Evolutionary conservation across 2,113 vertebrate genomes (phyloP).

Genomic region (Festucalex cinctus): DNA sequence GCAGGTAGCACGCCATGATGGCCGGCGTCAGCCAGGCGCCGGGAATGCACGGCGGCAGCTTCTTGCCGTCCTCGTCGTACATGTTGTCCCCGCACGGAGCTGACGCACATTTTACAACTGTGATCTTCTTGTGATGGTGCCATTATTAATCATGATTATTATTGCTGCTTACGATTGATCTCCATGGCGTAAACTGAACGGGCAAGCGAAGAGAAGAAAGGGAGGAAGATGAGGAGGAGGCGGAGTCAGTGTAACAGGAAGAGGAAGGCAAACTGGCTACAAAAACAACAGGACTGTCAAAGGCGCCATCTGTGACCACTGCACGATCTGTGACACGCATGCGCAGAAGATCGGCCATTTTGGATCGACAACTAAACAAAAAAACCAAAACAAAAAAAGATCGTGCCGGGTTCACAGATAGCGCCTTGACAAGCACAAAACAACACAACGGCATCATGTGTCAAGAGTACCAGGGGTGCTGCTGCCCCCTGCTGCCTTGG

Average conservation of each 20-base stretch:
- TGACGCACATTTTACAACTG: constrained; percentile 38
- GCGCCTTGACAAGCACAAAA: too few species aligned
- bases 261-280: not conserved
- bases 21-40: constrained; percentile 96
- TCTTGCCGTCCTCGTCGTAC: constrained; percentile 96
- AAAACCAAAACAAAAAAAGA: too few species aligned
- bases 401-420: too few species aligned
- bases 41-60: constrained; percentile 92
- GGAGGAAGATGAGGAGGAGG: not conserved
- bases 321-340: too few species aligned
- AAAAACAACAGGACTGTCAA: not conserved
- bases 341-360: too few species aligned
- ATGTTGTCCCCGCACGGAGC: constrained; percentile 95
- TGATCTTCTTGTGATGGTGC: not conserved
- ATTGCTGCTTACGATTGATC: constrained; percentile 91
- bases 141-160: rapidly evolving
- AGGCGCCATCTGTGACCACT: too few species aligned
- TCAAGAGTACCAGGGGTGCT: not conserved
- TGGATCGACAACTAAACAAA: too few species aligned
- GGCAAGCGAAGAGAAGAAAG: constrained; percentile 28
- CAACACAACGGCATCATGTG: not conserved
- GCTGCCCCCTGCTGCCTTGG: not conserved
- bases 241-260: not conserved
- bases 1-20: constrained; percentile 96
- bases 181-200: constrained; percentile 97